These are phyloP conservation scores for Albula goreensis DNA, from an alignment of 2,113 vertebrate species.

Conservation along the genomic window DNA sequence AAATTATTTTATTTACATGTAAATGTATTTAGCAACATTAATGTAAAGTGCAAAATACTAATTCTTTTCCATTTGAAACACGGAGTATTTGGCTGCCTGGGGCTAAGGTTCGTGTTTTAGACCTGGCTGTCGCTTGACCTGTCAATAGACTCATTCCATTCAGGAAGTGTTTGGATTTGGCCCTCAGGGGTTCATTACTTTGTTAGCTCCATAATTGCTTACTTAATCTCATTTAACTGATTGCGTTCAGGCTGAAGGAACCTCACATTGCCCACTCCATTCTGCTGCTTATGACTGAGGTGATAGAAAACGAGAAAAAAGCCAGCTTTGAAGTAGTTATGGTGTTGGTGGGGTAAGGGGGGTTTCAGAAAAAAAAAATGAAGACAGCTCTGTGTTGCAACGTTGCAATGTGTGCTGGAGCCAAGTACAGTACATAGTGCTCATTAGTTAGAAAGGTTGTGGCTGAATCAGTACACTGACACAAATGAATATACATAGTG, in stretches of 20 bases:
- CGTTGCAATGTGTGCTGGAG: not conserved
- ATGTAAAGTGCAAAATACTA: not conserved
- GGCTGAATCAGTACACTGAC: not conserved
- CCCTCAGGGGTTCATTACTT: conserved; percentile 68
- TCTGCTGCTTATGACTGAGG: conserved; percentile 31
- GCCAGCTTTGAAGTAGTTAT: conserved; percentile 34
- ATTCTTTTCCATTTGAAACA: not conserved
- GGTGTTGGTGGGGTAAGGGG: not conserved
- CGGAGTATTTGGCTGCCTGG: conserved; percentile 29
- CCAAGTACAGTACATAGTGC: too few species aligned
- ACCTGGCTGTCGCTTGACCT: conserved; percentile 57
- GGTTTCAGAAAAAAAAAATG: not conserved
- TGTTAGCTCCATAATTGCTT: conserved; percentile 71
- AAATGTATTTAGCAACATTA: not conserved
- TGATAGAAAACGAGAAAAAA: conserved; percentile 1
- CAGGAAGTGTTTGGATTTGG: conserved; percentile 59
- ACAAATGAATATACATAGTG: not conserved
- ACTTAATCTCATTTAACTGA: conserved; percentile 71
- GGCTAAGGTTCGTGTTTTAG: conserved; percentile 47
- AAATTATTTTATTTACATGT: conserved; percentile 1
- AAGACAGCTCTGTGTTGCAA: not conserved
- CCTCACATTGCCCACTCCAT: conserved; percentile 48
- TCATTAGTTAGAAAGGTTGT: not conserved
- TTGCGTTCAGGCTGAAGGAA: conserved; percentile 65
- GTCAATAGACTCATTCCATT: conserved; percentile 66